Evolutionary conservation across 2,113 vertebrate genomes (phyloP), one percentile per base, ranked within the genome.

Genomic region (Chauna torquata): DNA sequence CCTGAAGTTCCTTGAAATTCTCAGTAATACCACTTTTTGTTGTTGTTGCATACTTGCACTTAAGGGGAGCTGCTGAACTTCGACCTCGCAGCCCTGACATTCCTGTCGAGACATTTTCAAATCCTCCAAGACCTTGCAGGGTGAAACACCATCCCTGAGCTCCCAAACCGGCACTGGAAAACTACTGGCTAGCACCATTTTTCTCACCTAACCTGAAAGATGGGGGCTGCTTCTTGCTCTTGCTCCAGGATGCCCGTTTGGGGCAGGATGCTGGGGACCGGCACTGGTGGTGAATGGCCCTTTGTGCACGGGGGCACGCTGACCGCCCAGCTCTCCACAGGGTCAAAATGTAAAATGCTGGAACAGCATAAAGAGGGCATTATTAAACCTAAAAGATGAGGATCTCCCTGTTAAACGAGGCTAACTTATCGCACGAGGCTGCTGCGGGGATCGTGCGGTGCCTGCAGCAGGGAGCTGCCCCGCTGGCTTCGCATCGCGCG

Each of bases 191-290:
- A n/a, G 19, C 65, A 38, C 8, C 0, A 0, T 8, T 88, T 42
- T 34, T 32, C 57, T 82, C 58, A 5, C 54, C 58, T 30, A 4
- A 38, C 11, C 70, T 4, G 11, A 12, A 8, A 16, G n/a, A 5
- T 18, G 6, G 0, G 30, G 49, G 47, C 85, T 61, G 70, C 72
- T 78, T 40, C 42, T 65, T 3, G 4, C 47, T 68, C 27, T 30
- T 1, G 0, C 38, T 38, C 4, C 0, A 0, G 16, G 69, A 22
- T n/a, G 30, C 58, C 34, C 4, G 0, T 74, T 13, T 30, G n/a
- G 82, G 78, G 14, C 16, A 7, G 0, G 2, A 27, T 14, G 61
- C 18, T 32, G 38, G 20, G 82, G 72, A 8, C 5, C 0, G 1
- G 34, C 0, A 64, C 88, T 69, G 85, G 32, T 42, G 32, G 24